phyloP scores from a whole-genome alignment of 2,113 vertebrate genomes.

The Parus major region DNA sequence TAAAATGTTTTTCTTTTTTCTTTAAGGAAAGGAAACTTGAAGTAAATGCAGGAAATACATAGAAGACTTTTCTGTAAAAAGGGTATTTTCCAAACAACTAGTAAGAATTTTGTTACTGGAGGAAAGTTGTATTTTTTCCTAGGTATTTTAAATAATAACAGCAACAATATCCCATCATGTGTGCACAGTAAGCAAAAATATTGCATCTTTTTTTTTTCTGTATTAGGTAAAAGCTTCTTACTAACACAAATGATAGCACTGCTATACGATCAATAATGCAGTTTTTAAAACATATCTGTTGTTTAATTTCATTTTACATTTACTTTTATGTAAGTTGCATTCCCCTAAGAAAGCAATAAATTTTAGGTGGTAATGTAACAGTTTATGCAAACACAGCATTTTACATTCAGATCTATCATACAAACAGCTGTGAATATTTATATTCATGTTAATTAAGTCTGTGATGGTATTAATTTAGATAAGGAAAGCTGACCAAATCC shows the following conservation, averaged over 20 bases:
- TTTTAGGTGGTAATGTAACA: neutral
- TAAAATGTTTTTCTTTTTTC: neutral
- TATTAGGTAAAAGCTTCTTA: neutral
- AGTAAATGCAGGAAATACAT: neutral
- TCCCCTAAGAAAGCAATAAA: neutral
- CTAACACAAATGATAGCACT: neutral
- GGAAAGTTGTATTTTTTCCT: neutral
- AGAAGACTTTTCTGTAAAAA: neutral
- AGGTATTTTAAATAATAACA: neutral
- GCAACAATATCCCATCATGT: neutral
- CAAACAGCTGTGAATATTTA: conserved; percentile 45
- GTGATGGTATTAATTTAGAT: conserved; percentile 52
- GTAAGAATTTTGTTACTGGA: neutral
- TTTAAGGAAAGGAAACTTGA: neutral
- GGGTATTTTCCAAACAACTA: rapidly evolving
- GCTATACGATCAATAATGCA: neutral
- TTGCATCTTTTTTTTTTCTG: neutral
- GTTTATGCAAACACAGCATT: conserved; percentile 28
- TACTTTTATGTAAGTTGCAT: neutral
- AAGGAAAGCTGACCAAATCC: conserved; percentile 34
- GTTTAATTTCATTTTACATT: neutral
- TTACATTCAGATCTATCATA: conserved; percentile 14
- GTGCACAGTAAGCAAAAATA: neutral
- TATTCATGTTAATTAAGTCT: conserved; percentile 47
- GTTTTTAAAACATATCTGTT: neutral